Conservation (phyloP, 2,888 invertebrate species). For the Eubasilissa splendida region DNA sequence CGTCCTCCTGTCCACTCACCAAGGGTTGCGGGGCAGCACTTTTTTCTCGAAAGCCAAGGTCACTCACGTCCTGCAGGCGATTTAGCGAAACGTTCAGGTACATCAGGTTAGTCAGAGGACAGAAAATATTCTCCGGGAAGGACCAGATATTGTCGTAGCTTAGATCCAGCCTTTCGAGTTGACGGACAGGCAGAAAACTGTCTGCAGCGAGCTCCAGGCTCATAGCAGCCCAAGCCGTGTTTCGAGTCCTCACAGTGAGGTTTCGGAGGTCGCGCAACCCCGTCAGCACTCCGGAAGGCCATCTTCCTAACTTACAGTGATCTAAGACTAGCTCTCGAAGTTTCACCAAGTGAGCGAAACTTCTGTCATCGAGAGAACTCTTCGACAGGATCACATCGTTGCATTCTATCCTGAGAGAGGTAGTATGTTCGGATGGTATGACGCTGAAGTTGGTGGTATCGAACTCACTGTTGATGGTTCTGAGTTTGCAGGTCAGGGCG, state of each 20-base stretch:
- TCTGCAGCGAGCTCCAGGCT: conserved; percentile 86
- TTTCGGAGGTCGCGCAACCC: conserved; percentile 87
- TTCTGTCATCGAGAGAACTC: conserved; percentile 83
- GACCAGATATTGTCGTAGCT: conserved; percentile 93
- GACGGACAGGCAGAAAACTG: conserved; percentile 83
- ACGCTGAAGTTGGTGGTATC: conserved; percentile 92
- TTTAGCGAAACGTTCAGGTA: conserved; percentile 90
- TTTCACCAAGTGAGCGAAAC: conserved; percentile 86
- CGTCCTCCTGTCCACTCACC: conserved; percentile 74
- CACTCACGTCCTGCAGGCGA: conserved; percentile 89
- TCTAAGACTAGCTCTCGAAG: conserved; percentile 86
- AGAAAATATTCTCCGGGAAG: conserved; percentile 88
- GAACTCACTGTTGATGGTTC: conserved; percentile 90
- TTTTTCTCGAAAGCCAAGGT: conserved; percentile 87
- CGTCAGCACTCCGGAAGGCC: conserved; percentile 85
- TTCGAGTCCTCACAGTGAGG: conserved; percentile 88
- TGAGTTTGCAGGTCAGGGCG: conserved; percentile 83
- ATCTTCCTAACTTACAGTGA: conserved; percentile 89
- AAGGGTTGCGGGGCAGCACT: conserved; percentile 75
- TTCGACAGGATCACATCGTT: conserved; percentile 86
- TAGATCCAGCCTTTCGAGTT: conserved; percentile 87
- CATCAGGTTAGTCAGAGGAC: conserved; percentile 84
- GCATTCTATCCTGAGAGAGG: conserved; percentile 84
- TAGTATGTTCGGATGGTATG: conserved; percentile 87
- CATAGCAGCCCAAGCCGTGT: conserved; percentile 88